A percentile compares a stretch with the other conserved stretches of the same genome.
These are phyloP conservation scores for Abrostola triplasia DNA, from an alignment of 2,888 invertebrate genomes.

Conservation along the genomic window DNA sequence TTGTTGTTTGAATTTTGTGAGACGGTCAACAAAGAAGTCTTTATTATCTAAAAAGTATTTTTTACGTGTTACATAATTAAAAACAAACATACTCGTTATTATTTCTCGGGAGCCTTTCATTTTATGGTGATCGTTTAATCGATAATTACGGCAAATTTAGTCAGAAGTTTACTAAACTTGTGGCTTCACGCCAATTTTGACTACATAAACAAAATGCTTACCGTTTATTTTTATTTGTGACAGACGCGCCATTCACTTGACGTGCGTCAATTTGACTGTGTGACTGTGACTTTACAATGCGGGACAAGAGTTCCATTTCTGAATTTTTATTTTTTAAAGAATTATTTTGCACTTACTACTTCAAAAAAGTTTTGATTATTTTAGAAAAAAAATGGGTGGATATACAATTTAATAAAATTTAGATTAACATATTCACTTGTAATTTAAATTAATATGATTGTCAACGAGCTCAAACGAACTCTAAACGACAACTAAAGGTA, in stretches of 20 bases:
- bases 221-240: conserved; percentile 68
- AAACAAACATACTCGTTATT: conserved; percentile 12
- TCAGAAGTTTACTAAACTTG: not conserved
- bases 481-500: conserved; percentile 80
- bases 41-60: not conserved
- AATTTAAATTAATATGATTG: conserved; percentile 28
- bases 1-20: not conserved
- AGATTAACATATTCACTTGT: conserved; percentile 25
- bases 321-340: conserved; percentile 51
- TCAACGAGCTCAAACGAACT: conserved; percentile 69
- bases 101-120: conserved; percentile 23
- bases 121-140: not conserved
- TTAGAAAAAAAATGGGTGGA: not conserved
- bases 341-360: conserved; percentile 69
- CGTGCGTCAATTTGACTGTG: conserved; percentile 73
- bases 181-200: not conserved
- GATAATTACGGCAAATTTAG: conserved; percentile 13
- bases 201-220: conserved; percentile 60
- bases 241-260: conserved; percentile 77
- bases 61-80: not conserved
- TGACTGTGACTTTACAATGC: conserved; percentile 76
- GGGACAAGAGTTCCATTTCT: conserved; percentile 81
- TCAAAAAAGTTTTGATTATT: conserved; percentile 23
- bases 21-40: not conserved
- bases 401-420: conserved; percentile 6